phyloP scores from a whole-genome alignment of 1,140 invertebrate genomes.

The Trypoxylus dichotomus region DNA sequence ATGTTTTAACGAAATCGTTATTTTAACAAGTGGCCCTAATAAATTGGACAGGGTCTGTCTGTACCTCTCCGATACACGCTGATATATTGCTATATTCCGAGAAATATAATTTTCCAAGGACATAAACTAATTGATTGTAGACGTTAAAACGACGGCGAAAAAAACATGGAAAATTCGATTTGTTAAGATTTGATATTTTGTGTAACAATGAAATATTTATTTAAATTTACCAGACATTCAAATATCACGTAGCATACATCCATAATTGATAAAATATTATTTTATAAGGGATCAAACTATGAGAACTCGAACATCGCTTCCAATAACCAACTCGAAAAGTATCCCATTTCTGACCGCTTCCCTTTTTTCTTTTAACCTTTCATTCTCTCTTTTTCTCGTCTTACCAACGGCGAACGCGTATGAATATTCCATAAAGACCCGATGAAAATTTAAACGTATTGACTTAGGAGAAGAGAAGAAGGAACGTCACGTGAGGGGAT shows the following conservation, averaged over 20 bases:
- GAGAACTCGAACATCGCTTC: background rate
- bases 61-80: no score
- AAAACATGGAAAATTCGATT: no score
- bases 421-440: constrained; percentile 11
- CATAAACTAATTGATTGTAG: no score
- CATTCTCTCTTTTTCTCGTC: background rate
- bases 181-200: no score
- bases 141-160: no score
- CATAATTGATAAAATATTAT: background rate
- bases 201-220: background rate
- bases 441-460: constrained; percentile 21
- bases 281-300: background rate
- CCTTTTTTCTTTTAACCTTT: background rate
- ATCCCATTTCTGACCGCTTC: background rate
- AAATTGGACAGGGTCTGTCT: no score
- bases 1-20: no score
- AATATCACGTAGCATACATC: no score
- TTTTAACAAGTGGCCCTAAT: no score
- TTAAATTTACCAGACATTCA: no score
- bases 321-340: background rate
- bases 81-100: no score
- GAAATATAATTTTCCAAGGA: no score
- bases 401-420: background rate
- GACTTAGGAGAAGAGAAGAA: background rate
- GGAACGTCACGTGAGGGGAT: background rate